Conservation (phyloP, 2,888 invertebrate species). For the Eugnorisma glareosa region DNA sequence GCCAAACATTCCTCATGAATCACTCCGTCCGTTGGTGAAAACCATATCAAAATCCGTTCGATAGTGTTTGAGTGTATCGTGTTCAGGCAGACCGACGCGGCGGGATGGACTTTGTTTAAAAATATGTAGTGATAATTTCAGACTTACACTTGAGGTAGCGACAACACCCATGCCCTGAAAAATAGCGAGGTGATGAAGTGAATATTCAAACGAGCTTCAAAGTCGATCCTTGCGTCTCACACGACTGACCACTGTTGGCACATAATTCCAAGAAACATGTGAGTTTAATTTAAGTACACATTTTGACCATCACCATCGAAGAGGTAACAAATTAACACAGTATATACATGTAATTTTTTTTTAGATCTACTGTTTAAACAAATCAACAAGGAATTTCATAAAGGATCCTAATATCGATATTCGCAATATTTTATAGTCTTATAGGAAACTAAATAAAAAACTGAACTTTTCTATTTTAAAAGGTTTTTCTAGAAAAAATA, state of each 20-base stretch:
- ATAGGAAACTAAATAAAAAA: no score
- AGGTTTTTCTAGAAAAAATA: no score
- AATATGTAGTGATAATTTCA: not conserved
- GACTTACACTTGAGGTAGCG: constrained; percentile 69
- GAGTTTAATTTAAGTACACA: no score
- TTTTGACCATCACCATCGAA: no score
- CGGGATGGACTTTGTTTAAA: not conserved
- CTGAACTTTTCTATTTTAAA: no score
- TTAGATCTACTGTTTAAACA: no score
- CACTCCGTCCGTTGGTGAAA: not conserved
- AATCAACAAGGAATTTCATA: no score
- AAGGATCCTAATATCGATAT: no score
- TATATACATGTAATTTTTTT: no score
- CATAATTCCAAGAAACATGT: no score
- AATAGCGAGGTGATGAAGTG: not conserved
- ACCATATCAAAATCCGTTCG: not conserved
- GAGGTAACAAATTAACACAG: no score
- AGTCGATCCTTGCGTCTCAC: not conserved
- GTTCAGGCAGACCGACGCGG: not conserved
- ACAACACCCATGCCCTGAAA: constrained; percentile 66
- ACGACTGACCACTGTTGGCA: not conserved
- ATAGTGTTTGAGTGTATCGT: not conserved
- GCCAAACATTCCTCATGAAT: not conserved
- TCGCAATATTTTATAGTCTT: no score
- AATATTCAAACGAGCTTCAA: not conserved